These are phyloP conservation scores for Oxytorus armatus DNA, from an alignment of 2,888 invertebrate genomes.

Conservation along the genomic window DNA sequence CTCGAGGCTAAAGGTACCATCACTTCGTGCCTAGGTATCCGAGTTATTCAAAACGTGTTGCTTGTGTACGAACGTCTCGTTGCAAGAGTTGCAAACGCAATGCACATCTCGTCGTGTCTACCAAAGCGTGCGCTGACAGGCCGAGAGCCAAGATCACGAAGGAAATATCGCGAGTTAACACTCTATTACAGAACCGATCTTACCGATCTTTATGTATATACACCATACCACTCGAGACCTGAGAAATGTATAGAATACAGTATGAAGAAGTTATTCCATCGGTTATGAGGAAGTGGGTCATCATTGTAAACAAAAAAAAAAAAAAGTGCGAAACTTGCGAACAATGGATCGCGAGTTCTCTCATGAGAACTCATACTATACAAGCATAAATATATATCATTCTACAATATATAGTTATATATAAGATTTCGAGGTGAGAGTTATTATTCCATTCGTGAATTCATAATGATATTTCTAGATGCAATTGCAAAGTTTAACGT, in stretches of 20 bases:
- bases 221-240: slow-evolving; percentile 13
- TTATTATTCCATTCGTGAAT: slow-evolving; percentile 23
- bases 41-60: slow-evolving; percentile 43
- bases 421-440: slow-evolving; percentile 16
- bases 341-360: slow-evolving; percentile 44
- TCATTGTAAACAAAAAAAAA: slow-evolving; percentile 14
- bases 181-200: slow-evolving; percentile 50
- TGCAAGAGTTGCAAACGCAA: slow-evolving; percentile 37
- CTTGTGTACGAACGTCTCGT: slow-evolving; percentile 13
- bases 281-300: slow-evolving; percentile 61
- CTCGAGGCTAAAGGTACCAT: slow-evolving; percentile 36
- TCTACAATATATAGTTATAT: background rate
- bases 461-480: background rate
- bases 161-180: slow-evolving; percentile 61
- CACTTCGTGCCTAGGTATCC: slow-evolving; percentile 13
- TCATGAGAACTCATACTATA: slow-evolving; percentile 43
- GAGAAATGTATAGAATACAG: slow-evolving; percentile 24
- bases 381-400: background rate
- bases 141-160: slow-evolving; percentile 50
- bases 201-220: slow-evolving; percentile 26
- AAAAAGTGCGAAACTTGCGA: slow-evolving; percentile 20
- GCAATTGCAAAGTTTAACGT: too few relatives aligned
- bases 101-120: slow-evolving; percentile 37
- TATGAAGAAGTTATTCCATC: slow-evolving; percentile 49
- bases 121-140: slow-evolving; percentile 49